phyloP scores from a whole-genome alignment of 2,888 invertebrate genomes.

The Drosophila bunnanda region DNA sequence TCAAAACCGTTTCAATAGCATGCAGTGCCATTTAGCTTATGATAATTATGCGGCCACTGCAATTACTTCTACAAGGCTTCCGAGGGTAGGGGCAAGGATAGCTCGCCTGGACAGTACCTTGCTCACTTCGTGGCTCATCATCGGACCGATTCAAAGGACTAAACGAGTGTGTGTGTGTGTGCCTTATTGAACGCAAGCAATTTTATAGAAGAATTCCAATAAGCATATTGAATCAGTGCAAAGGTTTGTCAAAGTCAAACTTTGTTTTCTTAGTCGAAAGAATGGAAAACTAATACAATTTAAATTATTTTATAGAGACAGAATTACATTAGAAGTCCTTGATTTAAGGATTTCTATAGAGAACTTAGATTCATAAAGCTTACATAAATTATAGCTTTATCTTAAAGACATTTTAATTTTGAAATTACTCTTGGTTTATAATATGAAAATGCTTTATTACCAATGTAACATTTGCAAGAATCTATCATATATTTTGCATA shows the following conservation, averaged over 20 bases:
- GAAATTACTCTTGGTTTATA: too few species aligned
- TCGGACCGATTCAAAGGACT: slow-evolving; percentile 18
- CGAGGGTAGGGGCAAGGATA: slow-evolving; percentile 1
- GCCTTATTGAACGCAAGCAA: slow-evolving; percentile 13
- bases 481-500: background rate
- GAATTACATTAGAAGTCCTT: background rate
- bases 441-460: too few species aligned
- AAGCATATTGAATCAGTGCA: slow-evolving; percentile 2
- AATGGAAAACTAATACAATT: background rate
- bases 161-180: background rate
- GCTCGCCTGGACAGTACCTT: slow-evolving; percentile 7
- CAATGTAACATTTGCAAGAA: too few species aligned
- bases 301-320: too few species aligned
- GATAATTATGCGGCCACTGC: slow-evolving; percentile 51
- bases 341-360: background rate
- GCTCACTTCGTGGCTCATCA: slow-evolving; percentile 36
- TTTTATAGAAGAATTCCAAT: background rate
- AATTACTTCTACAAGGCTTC: slow-evolving; percentile 19
- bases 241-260: background rate
- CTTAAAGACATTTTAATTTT: too few species aligned
- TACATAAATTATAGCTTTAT: too few species aligned
- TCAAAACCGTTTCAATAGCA: slow-evolving; percentile 42
- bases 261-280: background rate
- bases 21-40: slow-evolving; percentile 35
- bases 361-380: background rate